Evolutionary conservation across 1,140 invertebrate genomes (phyloP).

Genomic region (Cyphomyrmex costatus): DNA sequence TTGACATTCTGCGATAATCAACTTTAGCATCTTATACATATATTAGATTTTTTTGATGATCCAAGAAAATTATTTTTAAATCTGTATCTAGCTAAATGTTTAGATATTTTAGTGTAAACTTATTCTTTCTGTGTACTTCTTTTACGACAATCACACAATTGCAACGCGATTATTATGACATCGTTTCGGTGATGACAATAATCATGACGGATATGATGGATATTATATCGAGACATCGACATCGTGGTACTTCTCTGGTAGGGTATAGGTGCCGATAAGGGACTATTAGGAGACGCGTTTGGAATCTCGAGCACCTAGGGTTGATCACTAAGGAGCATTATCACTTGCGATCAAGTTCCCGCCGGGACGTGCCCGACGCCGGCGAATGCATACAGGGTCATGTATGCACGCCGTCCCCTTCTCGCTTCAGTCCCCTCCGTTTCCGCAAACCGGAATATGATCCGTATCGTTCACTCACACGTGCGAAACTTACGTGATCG

Average conservation of each 20-base stretch:
- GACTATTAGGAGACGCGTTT: constrained; percentile 62
- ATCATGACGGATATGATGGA: constrained; percentile 29
- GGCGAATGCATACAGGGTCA: constrained; percentile 33
- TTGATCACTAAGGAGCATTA: constrained; percentile 67
- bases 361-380: constrained; percentile 37
- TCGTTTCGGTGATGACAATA: constrained; percentile 7
- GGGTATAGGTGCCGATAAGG: constrained; percentile 58
- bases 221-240: constrained; percentile 20
- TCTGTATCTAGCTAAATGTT: too few relatives aligned
- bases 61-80: too few relatives aligned
- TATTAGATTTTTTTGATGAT: too few relatives aligned
- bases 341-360: constrained; percentile 64
- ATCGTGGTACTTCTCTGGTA: neutral
- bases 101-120: too few relatives aligned
- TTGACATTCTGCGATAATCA: too few relatives aligned
- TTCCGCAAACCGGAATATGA: constrained; percentile 34
- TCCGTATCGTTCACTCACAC: constrained; percentile 58
- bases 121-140: neutral
- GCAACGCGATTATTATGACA: neutral
- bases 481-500: constrained; percentile 48
- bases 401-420: constrained; percentile 13
- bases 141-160: neutral
- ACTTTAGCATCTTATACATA: too few relatives aligned
- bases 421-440: neutral
- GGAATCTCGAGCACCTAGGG: constrained; percentile 60